Conservation (phyloP, 2,888 invertebrate genomes). For the Agrypnus murinus region DNA sequence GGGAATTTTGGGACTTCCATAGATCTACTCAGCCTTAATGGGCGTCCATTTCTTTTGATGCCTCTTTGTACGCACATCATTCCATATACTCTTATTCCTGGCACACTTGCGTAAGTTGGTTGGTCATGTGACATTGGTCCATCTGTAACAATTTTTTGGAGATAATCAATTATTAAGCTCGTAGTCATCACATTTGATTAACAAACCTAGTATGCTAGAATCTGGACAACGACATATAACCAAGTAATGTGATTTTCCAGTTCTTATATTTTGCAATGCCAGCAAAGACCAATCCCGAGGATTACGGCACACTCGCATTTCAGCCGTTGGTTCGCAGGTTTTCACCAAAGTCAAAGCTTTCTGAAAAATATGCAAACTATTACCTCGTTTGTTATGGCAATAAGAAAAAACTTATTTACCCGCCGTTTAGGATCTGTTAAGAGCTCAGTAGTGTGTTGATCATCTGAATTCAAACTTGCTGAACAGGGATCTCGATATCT, state of each 20-base stretch:
- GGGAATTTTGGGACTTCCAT: conserved; percentile 78
- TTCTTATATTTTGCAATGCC: conserved; percentile 92
- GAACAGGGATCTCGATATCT: conserved; percentile 93
- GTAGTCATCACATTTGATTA: too few relatives aligned
- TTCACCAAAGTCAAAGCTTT: conserved; percentile 91
- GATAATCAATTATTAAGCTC: too few relatives aligned
- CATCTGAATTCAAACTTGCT: conserved; percentile 91
- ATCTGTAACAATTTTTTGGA: conserved; percentile 75
- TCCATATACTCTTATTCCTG: conserved; percentile 93
- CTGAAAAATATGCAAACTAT: too few relatives aligned
- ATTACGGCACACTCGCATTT: conserved; percentile 91
- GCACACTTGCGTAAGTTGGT: conserved; percentile 94
- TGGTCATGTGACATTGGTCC: conserved; percentile 96
- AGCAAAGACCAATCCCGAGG: conserved; percentile 94
- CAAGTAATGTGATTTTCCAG: conserved; percentile 94
- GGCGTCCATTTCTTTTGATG: conserved; percentile 69
- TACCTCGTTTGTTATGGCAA: too few relatives aligned
- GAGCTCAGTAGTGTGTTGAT: conserved; percentile 93
- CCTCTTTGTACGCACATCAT: conserved; percentile 88
- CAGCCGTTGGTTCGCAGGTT: conserved; percentile 93
- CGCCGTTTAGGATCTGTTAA: conserved; percentile 83
- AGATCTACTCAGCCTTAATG: conserved; percentile 69
- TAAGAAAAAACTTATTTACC: too few relatives aligned
- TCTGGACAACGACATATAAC: conserved; percentile 94
- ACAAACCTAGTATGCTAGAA: conserved; percentile 88